phyloP scores from a whole-genome alignment of 2,113 vertebrate species.

The Leptosomus discolor region DNA sequence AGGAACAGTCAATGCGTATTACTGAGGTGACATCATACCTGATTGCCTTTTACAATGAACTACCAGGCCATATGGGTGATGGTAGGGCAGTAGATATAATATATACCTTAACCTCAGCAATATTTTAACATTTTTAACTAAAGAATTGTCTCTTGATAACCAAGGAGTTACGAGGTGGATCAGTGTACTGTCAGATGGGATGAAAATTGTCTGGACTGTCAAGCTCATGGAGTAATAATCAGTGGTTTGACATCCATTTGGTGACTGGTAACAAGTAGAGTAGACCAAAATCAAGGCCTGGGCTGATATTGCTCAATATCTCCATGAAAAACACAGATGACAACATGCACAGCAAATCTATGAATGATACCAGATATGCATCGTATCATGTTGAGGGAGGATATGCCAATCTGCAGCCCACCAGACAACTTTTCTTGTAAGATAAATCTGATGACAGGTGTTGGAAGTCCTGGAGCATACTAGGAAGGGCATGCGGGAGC shows the following conservation, averaged over 20 bases:
- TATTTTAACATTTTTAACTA: neutral
- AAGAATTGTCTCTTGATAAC: neutral
- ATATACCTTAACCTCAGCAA: neutral
- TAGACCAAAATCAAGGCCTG: neutral
- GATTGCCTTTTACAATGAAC: neutral
- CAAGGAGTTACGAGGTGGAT: neutral
- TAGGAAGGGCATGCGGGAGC: neutral
- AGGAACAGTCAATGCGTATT: neutral
- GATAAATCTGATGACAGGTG: neutral
- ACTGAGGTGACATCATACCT: neutral
- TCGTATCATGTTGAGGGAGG: fast-evolving
- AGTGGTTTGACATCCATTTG: neutral
- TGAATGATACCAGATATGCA: neutral
- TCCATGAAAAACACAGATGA: neutral
- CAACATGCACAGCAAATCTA: neutral
- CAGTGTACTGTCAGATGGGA: neutral
- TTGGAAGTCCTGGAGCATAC: neutral
- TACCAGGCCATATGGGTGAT: neutral
- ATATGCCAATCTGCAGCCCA: fast-evolving
- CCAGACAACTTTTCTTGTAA: neutral
- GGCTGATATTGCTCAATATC: neutral
- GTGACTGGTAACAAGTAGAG: neutral
- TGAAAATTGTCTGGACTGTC: neutral
- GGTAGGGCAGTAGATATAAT: neutral
- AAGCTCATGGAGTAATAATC: neutral